Evolutionary conservation across 2,888 invertebrate species (phyloP).

Genomic region (Metopia argyrocephala): DNA sequence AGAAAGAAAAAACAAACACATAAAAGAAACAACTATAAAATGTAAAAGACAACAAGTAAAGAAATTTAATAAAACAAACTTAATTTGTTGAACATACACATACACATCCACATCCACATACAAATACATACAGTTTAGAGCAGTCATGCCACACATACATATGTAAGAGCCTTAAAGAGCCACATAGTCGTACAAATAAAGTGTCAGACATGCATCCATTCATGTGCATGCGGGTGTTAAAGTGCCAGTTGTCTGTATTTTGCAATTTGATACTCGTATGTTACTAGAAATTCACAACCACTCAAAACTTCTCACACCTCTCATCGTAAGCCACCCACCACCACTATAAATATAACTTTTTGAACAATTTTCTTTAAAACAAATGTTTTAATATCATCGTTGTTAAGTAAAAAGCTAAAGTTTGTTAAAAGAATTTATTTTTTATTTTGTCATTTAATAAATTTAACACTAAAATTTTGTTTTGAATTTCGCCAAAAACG

Average conservation of each 20-base stretch:
- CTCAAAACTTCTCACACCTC: constrained; percentile 18
- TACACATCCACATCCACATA: background rate
- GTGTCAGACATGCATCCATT: constrained; percentile 57
- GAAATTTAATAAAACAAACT: constrained; percentile 62
- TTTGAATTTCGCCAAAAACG: no score
- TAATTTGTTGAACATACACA: constrained; percentile 44
- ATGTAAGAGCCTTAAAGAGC: background rate
- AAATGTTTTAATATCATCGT: no score
- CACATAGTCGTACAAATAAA: constrained; percentile 3
- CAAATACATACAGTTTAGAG: no score
- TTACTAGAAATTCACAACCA: constrained; percentile 39
- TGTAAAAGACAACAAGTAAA: constrained; percentile 23
- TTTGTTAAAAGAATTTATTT: no score
- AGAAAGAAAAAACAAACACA: background rate
- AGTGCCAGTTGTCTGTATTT: constrained; percentile 29
- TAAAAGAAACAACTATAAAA: constrained; percentile 18
- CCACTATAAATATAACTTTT: no score
- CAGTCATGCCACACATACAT: background rate
- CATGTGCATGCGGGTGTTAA: constrained; percentile 59
- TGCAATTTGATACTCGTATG: constrained; percentile 58
- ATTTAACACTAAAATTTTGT: no score
- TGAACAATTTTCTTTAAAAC: no score
- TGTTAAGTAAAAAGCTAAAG: no score
- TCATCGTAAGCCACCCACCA: constrained; percentile 8
- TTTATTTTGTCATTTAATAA: no score